Evolutionary conservation across 1,140 invertebrate species (phyloP).

Genomic region (Cardiocondyla obscurior): DNA sequence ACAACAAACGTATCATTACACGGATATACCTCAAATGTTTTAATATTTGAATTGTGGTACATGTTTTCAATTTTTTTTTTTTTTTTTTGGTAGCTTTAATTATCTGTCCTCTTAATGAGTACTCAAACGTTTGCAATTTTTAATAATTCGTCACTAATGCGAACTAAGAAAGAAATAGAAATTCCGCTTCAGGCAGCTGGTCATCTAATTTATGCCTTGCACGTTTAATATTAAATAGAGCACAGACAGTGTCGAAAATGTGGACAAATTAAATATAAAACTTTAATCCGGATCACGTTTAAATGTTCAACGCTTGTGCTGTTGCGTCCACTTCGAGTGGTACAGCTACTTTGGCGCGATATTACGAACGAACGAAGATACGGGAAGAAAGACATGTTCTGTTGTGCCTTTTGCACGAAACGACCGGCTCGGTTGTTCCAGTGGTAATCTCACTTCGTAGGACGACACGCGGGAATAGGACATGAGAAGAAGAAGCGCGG

Average conservation of each 20-base stretch:
- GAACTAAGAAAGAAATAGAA: neutral
- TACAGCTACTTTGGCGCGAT: neutral
- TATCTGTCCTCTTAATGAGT: neutral
- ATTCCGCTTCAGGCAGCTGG: too few relatives aligned
- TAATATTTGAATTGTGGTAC: neutral
- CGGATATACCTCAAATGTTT: neutral
- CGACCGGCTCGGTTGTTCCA: neutral
- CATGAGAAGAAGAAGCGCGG: slow-evolving; percentile 41
- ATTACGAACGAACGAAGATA: neutral
- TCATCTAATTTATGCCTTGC: neutral
- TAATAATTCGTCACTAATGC: neutral
- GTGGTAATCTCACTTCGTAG: slow-evolving; percentile 34
- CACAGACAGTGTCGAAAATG: neutral
- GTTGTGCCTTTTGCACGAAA: slow-evolving; percentile 4
- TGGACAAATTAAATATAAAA: neutral
- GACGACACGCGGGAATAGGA: slow-evolving; percentile 30
- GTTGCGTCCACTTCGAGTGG: neutral
- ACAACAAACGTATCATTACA: neutral
- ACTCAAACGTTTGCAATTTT: neutral
- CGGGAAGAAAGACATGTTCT: neutral
- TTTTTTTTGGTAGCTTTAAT: neutral
- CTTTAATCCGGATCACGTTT: neutral
- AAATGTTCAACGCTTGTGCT: neutral
- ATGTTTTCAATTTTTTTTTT: neutral
- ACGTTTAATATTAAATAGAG: neutral